phyloP scores from a whole-genome alignment of 2,888 invertebrate genomes.

The Timema podura region DNA sequence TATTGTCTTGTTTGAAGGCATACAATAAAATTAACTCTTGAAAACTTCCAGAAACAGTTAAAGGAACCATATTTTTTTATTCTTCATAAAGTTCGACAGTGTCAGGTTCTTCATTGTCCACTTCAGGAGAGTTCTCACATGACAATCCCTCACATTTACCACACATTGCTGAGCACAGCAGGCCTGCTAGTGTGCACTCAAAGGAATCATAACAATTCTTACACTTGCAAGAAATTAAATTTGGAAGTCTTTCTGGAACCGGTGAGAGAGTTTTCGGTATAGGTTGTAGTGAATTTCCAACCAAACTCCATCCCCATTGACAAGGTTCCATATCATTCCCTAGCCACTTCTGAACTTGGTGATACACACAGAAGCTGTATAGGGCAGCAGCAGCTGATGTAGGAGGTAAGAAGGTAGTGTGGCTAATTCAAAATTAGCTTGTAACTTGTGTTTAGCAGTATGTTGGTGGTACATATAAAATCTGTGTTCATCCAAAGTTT shows the following conservation, averaged over 20 bases:
- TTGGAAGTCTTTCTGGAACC: not conserved
- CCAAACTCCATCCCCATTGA: slow-evolving; percentile 7
- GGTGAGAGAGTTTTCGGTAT: not conserved
- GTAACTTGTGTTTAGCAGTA: slow-evolving; percentile 5
- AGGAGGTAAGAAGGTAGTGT: slow-evolving; percentile 11
- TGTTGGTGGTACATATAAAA: not conserved
- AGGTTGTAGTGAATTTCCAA: slow-evolving; percentile 2
- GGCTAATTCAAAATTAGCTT: slow-evolving; percentile 14
- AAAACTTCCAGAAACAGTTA: too few species aligned
- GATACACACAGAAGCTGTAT: slow-evolving; percentile 3
- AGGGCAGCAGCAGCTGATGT: not conserved
- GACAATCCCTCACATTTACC: not conserved
- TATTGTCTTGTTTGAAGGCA: too few species aligned
- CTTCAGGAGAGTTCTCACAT: slow-evolving; percentile 12
- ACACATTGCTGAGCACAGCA: slow-evolving; percentile 11
- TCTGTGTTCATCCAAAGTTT: too few species aligned
- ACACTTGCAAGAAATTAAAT: slow-evolving; percentile 11
- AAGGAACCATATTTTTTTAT: too few species aligned
- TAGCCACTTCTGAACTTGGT: slow-evolving; percentile 2
- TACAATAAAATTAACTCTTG: too few species aligned
- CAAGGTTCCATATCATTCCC: slow-evolving; percentile 9
- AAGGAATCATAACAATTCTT: slow-evolving; percentile 11
- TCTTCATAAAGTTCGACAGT: not conserved
- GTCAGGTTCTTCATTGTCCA: not conserved
- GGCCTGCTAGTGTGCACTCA: not conserved